Conservation (phyloP, 2,797 vertebrate genomes). For the Pangasius macronema region DNA sequence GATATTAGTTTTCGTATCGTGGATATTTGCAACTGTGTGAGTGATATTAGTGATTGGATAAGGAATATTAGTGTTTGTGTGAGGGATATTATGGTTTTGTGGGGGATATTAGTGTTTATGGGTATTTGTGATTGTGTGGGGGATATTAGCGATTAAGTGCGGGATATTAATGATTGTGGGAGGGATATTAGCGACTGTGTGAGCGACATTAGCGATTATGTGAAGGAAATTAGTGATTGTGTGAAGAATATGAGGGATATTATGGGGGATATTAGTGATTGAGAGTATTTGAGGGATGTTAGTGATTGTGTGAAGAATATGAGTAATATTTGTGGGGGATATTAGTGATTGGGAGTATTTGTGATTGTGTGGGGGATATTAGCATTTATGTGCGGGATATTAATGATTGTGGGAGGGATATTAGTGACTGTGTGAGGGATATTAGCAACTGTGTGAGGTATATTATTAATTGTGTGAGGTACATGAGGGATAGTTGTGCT, state of each 20-base stretch:
- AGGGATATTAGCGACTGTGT: background rate
- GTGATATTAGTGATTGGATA: background rate
- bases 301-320: background rate
- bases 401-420: background rate
- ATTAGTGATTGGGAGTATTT: background rate
- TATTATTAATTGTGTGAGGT: background rate
- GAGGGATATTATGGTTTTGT: background rate
- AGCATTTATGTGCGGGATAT: background rate
- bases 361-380: background rate
- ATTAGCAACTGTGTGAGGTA: background rate
- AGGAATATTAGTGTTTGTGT: background rate
- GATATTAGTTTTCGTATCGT: background rate
- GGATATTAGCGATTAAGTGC: no score
- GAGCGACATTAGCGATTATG: background rate
- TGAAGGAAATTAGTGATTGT: background rate
- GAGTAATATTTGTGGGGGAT: no score
- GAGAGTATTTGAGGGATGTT: background rate
- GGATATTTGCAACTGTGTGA: background rate
- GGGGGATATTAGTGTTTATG: background rate
- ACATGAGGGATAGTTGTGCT: background rate
- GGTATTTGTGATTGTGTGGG: background rate
- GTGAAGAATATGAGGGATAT: background rate
- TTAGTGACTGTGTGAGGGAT: background rate
- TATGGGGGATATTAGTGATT: background rate
- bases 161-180: background rate